Base-by-base conservation (phyloP, 2,113 vertebrate species). In the Zeus faber region DNA sequence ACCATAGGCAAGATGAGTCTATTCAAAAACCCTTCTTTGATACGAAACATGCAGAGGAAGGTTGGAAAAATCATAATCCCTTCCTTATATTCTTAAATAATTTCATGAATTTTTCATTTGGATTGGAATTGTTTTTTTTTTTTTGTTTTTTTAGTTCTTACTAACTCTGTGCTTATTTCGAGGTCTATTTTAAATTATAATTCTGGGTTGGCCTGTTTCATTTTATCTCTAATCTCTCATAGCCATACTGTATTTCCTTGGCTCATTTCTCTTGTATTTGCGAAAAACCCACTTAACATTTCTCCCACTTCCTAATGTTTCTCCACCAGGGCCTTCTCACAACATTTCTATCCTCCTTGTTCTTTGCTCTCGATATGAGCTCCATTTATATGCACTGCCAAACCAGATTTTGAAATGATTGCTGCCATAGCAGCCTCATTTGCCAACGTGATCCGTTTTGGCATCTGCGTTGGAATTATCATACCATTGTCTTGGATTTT, bases 331-430 rank as follows among this genome's bases (percentile, higher is more conserved):
- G n/a, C n/a, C n/a, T n/a, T n/a, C n/a, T n/a, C n/a, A n/a, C n/a
- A n/a, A n/a, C n/a, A n/a, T n/a, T n/a, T n/a, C n/a, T n/a, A n/a
- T n/a, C n/a, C n/a, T n/a, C n/a, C n/a, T n/a, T n/a, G n/a, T n/a
- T n/a, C n/a, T n/a, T n/a, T n/a, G n/a, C n/a, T n/a, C n/a, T n/a
- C n/a, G n/a, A n/a, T n/a, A n/a, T n/a, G n/a, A n/a, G n/a, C n/a
- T n/a, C 2, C 21, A 20, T 60, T 59, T 35, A 37, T 50, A 43
- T 10, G 10, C 1, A 17, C 2, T 52, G 55, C 56, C 43, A 53
- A 62, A 39, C 2, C 49, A 22, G 52, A 69, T 23, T 65, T 22
- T 18, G 14, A 58, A 54, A 39, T 44, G 52, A 47, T 54, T 47
- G 50, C 24, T 26, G 17, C 48, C 49, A 27, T 37, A 33, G 22